These are phyloP conservation scores for Apostichopus californicus DNA, from an alignment of 35 echinoderm and acorn worm species.

Conservation along the genomic window DNA sequence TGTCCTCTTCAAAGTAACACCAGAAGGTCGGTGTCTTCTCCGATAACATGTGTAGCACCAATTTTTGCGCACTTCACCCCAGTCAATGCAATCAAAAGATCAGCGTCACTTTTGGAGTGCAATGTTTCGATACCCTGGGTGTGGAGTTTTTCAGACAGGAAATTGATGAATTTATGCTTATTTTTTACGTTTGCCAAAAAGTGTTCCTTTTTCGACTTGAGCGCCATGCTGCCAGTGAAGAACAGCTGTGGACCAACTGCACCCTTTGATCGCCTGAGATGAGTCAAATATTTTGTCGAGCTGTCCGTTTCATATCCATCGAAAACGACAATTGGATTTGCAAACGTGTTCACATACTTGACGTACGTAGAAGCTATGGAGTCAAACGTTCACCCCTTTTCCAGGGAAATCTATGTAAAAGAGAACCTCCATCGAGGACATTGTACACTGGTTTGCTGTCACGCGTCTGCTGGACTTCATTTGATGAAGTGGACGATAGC, in stretches of 20 bases:
- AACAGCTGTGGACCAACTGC: too few species aligned
- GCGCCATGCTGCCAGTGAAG: neutral
- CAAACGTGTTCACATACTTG: conserved; percentile 4
- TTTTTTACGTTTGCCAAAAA: too few species aligned
- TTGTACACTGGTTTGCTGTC: neutral
- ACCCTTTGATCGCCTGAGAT: neutral
- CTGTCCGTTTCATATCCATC: conserved; percentile 17
- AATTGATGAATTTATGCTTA: conserved; percentile 20
- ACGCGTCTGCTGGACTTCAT: neutral
- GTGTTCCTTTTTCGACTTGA: too few species aligned
- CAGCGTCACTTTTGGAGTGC: neutral
- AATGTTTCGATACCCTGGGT: neutral
- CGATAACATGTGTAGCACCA: too few species aligned
- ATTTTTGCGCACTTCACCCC: too few species aligned
- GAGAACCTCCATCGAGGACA: neutral
- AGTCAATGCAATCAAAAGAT: too few species aligned
- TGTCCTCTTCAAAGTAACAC: too few species aligned
- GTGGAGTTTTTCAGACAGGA: neutral
- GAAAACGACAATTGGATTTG: conserved; percentile 49
- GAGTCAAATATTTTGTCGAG: conserved; percentile 38
- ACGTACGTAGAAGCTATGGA: neutral
- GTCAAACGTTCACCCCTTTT: conserved; percentile 28
- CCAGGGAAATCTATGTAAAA: conserved; percentile 20
- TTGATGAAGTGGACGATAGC: neutral
- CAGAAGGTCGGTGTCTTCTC: too few species aligned